phyloP scores from a whole-genome alignment of 2,113 vertebrate genomes.

The Leucopsar rothschildi region DNA sequence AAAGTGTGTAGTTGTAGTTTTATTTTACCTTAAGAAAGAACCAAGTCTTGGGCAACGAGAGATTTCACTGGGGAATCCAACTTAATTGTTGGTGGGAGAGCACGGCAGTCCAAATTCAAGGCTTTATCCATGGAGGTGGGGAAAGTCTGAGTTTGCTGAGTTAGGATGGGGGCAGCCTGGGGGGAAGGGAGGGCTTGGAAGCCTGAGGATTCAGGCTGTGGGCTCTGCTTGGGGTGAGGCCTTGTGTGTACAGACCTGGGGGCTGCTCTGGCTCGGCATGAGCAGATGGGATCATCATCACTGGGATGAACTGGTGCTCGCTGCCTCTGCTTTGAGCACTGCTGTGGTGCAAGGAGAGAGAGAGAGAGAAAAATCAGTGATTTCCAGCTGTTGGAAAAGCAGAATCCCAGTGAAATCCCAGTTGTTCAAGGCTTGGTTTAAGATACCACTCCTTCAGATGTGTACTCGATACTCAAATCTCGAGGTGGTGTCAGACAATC shows the following conservation, averaged over 20 bases:
- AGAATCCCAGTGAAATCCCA: conserved; percentile 69
- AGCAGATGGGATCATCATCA: fast-evolving
- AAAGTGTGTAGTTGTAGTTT: conserved; percentile 99
- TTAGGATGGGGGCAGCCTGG: background rate
- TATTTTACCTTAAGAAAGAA: conserved; percentile 99
- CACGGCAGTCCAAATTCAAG: background rate
- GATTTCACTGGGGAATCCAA: conserved; percentile 61
- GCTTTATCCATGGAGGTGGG: conserved; percentile 40
- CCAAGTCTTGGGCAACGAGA: conserved; percentile 89
- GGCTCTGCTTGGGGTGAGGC: background rate
- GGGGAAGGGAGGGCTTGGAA: background rate
- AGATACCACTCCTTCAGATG: conserved; percentile 96
- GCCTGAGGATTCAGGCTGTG: background rate
- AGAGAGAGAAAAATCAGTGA: background rate
- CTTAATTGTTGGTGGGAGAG: background rate
- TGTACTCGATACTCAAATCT: conserved; percentile 48
- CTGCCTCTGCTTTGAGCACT: background rate
- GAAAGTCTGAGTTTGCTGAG: conserved; percentile 44
- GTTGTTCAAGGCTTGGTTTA: conserved; percentile 96
- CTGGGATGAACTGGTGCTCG: background rate
- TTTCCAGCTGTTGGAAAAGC: background rate
- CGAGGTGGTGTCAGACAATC: background rate
- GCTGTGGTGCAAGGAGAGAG: background rate
- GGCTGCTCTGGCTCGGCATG: background rate
- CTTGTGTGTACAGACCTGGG: conserved; percentile 51